Conservation (phyloP, 2,797 vertebrate genomes). For the Streptopelia turtur region DNA sequence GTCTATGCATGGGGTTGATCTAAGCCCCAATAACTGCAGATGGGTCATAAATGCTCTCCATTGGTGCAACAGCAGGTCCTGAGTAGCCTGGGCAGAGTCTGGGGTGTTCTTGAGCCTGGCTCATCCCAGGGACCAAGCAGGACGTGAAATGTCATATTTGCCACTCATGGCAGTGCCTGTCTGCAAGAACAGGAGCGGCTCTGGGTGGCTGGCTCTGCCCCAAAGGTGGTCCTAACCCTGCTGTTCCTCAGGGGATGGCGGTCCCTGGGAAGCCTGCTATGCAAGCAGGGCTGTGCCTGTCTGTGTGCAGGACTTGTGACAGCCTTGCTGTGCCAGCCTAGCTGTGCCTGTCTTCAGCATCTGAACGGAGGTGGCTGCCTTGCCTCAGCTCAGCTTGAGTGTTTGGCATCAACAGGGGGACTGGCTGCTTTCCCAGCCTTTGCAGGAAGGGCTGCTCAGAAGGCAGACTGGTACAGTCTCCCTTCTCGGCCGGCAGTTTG, state of each 20-base stretch:
- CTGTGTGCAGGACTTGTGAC: fast-evolving
- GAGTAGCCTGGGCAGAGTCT: neutral
- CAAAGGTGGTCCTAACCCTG: fast-evolving
- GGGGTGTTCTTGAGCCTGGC: neutral
- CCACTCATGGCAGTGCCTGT: neutral
- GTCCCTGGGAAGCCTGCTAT: neutral
- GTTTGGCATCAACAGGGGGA: neutral
- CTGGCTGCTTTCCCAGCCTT: neutral
- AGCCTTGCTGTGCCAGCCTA: too few species aligned
- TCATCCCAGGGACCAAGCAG: neutral
- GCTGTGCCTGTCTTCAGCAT: neutral
- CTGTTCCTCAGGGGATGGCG: neutral
- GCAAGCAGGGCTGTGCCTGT: fast-evolving
- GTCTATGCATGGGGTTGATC: neutral
- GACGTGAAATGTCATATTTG: neutral
- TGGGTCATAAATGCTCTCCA: neutral
- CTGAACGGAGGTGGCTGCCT: neutral
- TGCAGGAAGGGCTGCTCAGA: neutral
- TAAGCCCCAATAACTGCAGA: neutral
- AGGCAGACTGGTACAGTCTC: neutral
- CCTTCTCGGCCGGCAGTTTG: neutral
- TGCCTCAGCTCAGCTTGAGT: neutral
- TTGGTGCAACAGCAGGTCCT: neutral
- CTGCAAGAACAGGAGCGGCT: neutral
- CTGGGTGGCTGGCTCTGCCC: neutral